Base-by-base conservation (phyloP, 1,140 invertebrate genomes). In the Euwallacea fornicatus region DNA sequence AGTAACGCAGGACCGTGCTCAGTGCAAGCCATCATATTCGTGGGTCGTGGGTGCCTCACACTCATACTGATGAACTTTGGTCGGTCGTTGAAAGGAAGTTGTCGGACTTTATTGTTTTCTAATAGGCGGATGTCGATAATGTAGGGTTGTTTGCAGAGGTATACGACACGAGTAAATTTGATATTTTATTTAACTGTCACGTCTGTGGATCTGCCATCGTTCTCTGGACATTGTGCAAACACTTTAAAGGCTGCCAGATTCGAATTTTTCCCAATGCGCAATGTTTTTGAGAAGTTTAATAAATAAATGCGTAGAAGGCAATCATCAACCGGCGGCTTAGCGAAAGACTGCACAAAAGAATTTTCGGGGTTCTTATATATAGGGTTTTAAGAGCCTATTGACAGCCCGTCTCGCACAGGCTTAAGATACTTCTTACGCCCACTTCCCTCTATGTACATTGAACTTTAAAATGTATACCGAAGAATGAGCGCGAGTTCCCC, bases 401-500 rank as follows among this genome's bases (percentile, higher is more conserved):
- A 65, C 62, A 65, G 62, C 44, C 62, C 54, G 62, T 65, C 62
- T 65, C 16, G 21, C 46, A 54, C 62, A 65, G 62, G 62, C 62
- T 50, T 65, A 65, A 65, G 54, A 65, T 65, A 65, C 47, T 41
- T 8, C 62, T 33, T 65, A 65, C 62, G 53, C 62, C 62, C 62
- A 65, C 62, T 65, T 65, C 62, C 54, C 15, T 15, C 13, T 44
- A 50, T 65, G 21, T 65, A 54, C 62, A 43, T 65, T 65, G 62
- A 65, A 65, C 62, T 65, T 65, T 65, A 65, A 65, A 65, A 65
- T 46, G 46, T 65, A 65, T 65, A 50, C 16, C 21, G 46, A 65
- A 65, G 62, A 65, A 65, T 54, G 62, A 50, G 16, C 62, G 62
- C 21, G 44, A 65, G 47, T 53, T 47, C 47, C 47, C 62, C 62